Evolutionary conservation across 1,140 invertebrate genomes (phyloP).

Genomic region (Brachionus manjavacas): DNA sequence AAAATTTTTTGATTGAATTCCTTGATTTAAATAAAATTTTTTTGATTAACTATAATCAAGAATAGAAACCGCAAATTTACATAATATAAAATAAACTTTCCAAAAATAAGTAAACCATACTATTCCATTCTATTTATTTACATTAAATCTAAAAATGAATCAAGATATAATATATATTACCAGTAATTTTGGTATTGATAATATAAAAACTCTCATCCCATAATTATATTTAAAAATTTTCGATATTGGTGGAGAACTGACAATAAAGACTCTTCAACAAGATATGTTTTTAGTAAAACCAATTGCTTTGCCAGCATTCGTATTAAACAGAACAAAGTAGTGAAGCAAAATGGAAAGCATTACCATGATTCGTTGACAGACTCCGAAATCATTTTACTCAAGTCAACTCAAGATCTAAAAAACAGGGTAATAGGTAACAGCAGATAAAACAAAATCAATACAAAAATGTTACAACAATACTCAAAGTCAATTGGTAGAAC

Average conservation of each 20-base stretch:
- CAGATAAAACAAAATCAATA: neutral
- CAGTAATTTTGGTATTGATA: neutral
- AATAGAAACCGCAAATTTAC: too few species aligned
- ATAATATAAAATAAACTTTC: too few species aligned
- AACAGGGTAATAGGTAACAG: neutral
- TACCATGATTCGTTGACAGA: too few species aligned
- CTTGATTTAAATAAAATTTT: too few species aligned
- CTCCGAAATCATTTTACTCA: neutral
- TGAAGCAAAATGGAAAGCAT: too few species aligned
- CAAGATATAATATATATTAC: neutral
- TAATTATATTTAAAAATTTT: conserved; percentile 4
- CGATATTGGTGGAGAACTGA: neutral
- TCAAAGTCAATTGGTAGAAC: neutral
- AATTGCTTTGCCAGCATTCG: too few species aligned
- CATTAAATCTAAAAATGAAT: neutral
- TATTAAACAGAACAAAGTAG: too few species aligned
- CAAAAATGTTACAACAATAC: neutral
- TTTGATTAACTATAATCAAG: too few species aligned
- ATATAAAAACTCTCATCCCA: neutral
- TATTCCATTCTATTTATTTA: neutral
- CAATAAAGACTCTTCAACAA: too few species aligned
- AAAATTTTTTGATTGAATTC: too few species aligned
- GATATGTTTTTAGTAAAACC: too few species aligned
- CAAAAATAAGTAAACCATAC: too few species aligned
- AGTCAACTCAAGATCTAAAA: neutral